Conservation (phyloP, 2,113 vertebrate genomes). For the Bungarus multicinctus region DNA sequence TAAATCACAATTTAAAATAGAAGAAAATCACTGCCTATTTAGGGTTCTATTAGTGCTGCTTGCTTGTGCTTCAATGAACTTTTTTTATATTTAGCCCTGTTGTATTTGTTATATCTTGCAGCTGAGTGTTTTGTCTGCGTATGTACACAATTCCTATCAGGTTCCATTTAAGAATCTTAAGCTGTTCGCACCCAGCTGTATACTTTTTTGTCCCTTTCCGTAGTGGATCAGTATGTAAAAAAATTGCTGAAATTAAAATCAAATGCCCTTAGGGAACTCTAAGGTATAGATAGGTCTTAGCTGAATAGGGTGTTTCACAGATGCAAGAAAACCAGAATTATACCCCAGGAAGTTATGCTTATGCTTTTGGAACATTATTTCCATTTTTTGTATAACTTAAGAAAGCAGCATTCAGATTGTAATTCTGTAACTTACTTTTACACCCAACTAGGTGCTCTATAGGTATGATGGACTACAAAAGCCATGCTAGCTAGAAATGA, state of each 20-base stretch:
- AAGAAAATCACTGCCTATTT: neutral
- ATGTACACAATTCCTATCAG: neutral
- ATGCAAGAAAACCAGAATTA: neutral
- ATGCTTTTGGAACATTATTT: neutral
- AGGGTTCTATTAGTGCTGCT: neutral
- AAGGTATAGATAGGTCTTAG: neutral
- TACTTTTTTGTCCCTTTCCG: neutral
- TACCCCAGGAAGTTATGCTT: accelerated
- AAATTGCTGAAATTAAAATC: neutral
- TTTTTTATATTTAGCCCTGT: neutral
- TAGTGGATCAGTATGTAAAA: neutral
- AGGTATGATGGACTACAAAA: neutral
- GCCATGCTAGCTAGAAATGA: neutral
- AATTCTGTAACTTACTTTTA: neutral
- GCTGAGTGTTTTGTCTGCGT: neutral
- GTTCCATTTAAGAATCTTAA: neutral
- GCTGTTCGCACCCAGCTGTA: neutral
- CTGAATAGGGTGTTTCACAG: neutral
- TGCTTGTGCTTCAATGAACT: neutral
- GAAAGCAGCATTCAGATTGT: neutral
- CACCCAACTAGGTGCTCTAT: neutral
- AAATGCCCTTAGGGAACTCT: neutral
- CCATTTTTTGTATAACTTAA: neutral
- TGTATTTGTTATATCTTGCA: neutral
- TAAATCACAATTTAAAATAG: neutral